These are phyloP conservation scores for Lampris incognitus DNA, from an alignment of 2,113 vertebrate species.

Conservation along the genomic window DNA sequence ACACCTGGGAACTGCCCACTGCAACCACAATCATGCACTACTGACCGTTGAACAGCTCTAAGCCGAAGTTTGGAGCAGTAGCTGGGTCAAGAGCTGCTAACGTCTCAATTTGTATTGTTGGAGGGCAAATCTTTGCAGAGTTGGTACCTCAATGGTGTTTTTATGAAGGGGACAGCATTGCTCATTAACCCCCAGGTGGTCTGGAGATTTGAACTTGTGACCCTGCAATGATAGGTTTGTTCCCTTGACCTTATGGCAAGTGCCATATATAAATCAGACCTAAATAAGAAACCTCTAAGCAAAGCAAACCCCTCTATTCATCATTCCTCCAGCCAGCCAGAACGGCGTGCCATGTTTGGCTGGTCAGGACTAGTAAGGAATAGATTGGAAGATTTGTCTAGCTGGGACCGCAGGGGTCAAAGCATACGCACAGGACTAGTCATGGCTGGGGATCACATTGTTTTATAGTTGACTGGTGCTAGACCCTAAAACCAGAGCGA, in stretches of 20 bases:
- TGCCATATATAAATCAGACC: constrained; percentile 54
- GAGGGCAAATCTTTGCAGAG: background rate
- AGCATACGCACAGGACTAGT: constrained; percentile 60
- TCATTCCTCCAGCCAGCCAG: constrained; percentile 73
- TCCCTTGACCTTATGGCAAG: constrained; percentile 22
- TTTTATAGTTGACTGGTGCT: constrained; percentile 73
- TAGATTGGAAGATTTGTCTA: constrained; percentile 71
- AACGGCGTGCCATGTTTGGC: constrained; percentile 67
- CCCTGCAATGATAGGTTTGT: constrained; percentile 14
- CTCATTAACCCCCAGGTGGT: constrained; percentile 5
- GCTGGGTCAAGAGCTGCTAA: background rate
- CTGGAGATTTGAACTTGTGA: constrained; percentile 21
- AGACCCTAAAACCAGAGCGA: constrained; percentile 49
- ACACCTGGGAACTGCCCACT: constrained; percentile 15
- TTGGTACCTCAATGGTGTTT: constrained; percentile 3
- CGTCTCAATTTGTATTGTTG: constrained; percentile 8
- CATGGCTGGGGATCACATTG: constrained; percentile 56
- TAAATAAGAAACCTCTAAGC: constrained; percentile 34
- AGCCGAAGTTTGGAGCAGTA: too few relatives aligned
- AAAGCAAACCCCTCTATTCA: constrained; percentile 58
- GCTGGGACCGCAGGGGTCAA: constrained; percentile 12
- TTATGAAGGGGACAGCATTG: background rate
- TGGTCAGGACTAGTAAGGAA: constrained; percentile 54
- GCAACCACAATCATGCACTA: constrained; percentile 6
- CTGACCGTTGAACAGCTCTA: constrained; percentile 19